phyloP scores from a whole-genome alignment of 2,888 invertebrate species.

The Lepidocyrtoides sp. region DNA sequence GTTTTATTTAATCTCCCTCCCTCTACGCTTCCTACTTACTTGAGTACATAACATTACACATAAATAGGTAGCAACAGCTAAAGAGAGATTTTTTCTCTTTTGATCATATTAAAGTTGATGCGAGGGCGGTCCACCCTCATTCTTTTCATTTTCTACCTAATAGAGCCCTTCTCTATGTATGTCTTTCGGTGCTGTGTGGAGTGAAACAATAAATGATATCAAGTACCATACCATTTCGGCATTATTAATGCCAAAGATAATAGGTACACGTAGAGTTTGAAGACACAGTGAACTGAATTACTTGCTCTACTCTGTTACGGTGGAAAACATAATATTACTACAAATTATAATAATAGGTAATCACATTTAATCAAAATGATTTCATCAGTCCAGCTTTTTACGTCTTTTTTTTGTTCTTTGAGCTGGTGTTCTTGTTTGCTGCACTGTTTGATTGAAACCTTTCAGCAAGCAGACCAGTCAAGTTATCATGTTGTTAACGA shows the following conservation, averaged over 20 bases:
- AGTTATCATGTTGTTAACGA: slow-evolving; percentile 25
- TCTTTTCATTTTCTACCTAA: slow-evolving; percentile 59
- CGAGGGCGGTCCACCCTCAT: slow-evolving; percentile 73
- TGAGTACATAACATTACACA: background rate
- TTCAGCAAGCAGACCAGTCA: slow-evolving; percentile 1
- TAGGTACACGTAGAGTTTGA: too few species aligned
- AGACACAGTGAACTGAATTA: too few species aligned
- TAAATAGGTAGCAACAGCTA: background rate
- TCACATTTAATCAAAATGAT: slow-evolving; percentile 68
- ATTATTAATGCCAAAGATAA: slow-evolving; percentile 12
- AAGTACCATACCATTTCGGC: slow-evolving; percentile 23
- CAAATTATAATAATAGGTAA: slow-evolving; percentile 64
- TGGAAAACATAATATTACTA: too few species aligned
- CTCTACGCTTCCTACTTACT: too few species aligned
- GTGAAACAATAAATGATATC: slow-evolving; percentile 21
- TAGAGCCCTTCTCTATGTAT: slow-evolving; percentile 47
- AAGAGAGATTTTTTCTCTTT: background rate
- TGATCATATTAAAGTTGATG: slow-evolving; percentile 69
- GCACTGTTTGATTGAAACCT: slow-evolving; percentile 4
- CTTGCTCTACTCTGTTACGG: background rate
- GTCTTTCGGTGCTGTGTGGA: background rate
- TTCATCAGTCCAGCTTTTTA: slow-evolving; percentile 45
- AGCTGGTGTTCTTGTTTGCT: background rate
- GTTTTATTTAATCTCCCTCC: slow-evolving; percentile 8
- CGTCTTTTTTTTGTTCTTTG: background rate